Evolutionary conservation across 2,113 vertebrate genomes (phyloP).

Genomic region (Rhipidura dahli): DNA sequence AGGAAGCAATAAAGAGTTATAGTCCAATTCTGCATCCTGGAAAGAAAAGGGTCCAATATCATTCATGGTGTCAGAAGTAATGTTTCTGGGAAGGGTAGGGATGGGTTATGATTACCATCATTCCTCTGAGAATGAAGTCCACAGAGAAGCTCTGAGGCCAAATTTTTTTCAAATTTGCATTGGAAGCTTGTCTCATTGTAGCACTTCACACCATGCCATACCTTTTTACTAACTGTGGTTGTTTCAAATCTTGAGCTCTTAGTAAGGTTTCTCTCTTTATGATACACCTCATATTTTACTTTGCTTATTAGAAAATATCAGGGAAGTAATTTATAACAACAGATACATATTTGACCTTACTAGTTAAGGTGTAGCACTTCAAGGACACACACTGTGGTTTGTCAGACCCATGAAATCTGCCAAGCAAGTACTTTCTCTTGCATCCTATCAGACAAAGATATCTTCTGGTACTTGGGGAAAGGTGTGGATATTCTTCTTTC

Average conservation of each 20-base stretch:
- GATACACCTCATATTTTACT: background rate
- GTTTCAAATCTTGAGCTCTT: background rate
- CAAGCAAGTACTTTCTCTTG: background rate
- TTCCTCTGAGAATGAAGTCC: background rate
- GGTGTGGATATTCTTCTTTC: background rate
- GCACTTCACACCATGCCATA: background rate
- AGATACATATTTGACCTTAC: background rate
- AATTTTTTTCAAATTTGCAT: background rate
- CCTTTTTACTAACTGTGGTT: background rate
- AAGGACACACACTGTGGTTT: background rate
- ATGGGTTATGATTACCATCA: background rate
- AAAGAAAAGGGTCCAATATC: background rate
- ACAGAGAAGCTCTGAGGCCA: background rate
- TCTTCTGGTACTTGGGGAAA: background rate
- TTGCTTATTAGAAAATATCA: background rate
- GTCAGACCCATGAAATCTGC: background rate
- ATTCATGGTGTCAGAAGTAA: background rate
- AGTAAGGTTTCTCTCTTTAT: background rate
- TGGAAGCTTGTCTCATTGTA: background rate
- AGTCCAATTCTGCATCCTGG: background rate
- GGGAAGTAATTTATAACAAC: background rate
- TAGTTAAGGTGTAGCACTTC: background rate
- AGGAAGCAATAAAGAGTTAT: background rate
- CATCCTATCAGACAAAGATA: background rate
- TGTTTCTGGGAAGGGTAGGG: background rate